These are phyloP conservation scores for Diaphora mendica DNA, from an alignment of 2,888 invertebrate genomes.

Conservation along the genomic window DNA sequence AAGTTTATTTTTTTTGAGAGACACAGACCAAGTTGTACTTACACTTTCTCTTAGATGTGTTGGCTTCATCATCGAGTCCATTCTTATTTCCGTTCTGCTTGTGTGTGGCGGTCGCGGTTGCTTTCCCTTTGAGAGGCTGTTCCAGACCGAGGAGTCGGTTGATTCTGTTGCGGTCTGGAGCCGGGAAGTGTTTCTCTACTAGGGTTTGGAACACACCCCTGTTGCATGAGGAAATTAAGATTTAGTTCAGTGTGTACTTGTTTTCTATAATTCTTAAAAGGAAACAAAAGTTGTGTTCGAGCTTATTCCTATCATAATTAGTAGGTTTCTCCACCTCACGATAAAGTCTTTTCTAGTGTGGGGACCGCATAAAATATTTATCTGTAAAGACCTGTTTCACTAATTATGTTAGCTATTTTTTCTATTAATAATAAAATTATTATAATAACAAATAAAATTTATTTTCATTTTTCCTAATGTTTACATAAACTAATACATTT, in stretches of 20 bases:
- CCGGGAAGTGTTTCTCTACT: slow-evolving; percentile 99
- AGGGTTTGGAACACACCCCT: slow-evolving; percentile 98
- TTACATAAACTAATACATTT: too few relatives aligned
- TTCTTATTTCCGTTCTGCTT: slow-evolving; percentile 63
- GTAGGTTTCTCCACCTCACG: too few relatives aligned
- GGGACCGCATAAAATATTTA: too few relatives aligned
- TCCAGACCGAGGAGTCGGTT: slow-evolving; percentile 91
- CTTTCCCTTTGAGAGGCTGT: slow-evolving; percentile 62
- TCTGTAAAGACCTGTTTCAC: too few relatives aligned
- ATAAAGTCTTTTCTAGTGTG: too few relatives aligned
- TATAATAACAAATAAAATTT: too few relatives aligned
- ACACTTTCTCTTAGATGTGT: slow-evolving; percentile 79
- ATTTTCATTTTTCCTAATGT: too few relatives aligned
- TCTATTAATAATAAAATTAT: too few relatives aligned
- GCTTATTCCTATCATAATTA: not conserved
- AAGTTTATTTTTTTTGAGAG: too few relatives aligned
- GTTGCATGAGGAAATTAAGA: not conserved
- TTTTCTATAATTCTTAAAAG: not conserved
- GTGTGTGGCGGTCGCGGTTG: slow-evolving; percentile 59
- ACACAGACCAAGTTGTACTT: slow-evolving; percentile 39
- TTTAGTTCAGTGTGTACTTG: not conserved
- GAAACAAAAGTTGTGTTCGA: not conserved
- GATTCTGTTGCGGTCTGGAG: slow-evolving; percentile 95
- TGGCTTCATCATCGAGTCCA: slow-evolving; percentile 63
- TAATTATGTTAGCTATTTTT: too few relatives aligned